Base-by-base conservation (phyloP, 2,888 invertebrate genomes). In the Drosophila pseudotakahashii region DNA sequence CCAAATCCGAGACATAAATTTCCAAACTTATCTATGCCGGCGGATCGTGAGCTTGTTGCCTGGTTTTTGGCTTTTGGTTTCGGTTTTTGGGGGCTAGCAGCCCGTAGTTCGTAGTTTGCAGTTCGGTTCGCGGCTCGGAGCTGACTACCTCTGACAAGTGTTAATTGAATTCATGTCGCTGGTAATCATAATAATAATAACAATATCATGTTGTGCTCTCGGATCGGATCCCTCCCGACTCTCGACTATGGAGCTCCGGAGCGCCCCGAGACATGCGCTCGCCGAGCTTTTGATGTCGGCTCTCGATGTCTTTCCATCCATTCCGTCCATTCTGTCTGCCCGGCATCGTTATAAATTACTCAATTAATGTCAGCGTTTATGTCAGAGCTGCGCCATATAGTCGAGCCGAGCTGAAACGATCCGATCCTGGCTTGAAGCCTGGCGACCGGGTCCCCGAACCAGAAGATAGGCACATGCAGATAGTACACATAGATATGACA, bases 161-260 rank as follows among this genome's bases (percentile, higher is more conserved):
- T 90, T 90, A 90, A 90, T 90, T 90, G 90, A 90, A 90, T 90
- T 91, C 90, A 91, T 90, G 91, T 90, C 89, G 88, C 89, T 78
- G 89, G 89, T 90, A 90, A 91, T 91, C 90, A 90, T 89, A 89
- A 91, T 90, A 91, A 90, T 90, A 90, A 89, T 85, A 85, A 85
- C 84, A 88, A 85, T 89, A 85, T 84, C 84, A 84, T 84, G 84
- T 84, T 83, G 72, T 86, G 78, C 81, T 72, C 69, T 70, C 68
- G 75, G 68, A 63, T 51, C 70, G 11, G 34, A 34, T 34, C 34
- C 34, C 34, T 11, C 11, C 5, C 34, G 11, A 30, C 64, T 75
- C 53, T 32, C 30, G 36, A 26, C 26, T 26, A 4, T 26, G 6
- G 26, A 26, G 54, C 75, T 57, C 73, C 66, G 63, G 81, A 84